Conservation (phyloP, 2,113 vertebrate genomes). For the Burhinus oedicnemus region DNA sequence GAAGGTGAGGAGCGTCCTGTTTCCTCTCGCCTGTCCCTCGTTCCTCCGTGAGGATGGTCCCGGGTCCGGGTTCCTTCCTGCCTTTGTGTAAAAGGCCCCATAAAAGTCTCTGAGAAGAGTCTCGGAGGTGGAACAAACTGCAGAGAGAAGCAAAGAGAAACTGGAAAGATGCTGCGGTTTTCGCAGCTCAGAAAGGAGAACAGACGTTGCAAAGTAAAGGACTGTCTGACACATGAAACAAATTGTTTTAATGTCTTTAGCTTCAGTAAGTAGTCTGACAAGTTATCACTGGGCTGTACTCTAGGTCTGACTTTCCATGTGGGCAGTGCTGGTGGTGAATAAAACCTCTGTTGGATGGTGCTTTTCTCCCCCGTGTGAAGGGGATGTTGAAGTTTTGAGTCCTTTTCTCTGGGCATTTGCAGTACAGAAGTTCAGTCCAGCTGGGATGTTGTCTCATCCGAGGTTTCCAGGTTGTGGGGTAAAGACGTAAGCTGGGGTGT, state of each 20-base stretch:
- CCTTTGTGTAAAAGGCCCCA: background rate
- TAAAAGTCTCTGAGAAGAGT: background rate
- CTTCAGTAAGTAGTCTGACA: background rate
- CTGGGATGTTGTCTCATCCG: background rate
- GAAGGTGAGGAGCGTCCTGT: slow-evolving; percentile 85
- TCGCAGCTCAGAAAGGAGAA: background rate
- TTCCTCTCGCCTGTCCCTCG: background rate
- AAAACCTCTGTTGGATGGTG: background rate
- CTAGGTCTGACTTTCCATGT: background rate
- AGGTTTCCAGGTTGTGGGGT: background rate
- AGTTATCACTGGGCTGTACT: background rate
- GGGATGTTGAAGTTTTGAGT: fast-evolving
- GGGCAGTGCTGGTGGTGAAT: background rate
- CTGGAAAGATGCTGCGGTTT: background rate
- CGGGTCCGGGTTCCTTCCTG: slow-evolving; percentile 1
- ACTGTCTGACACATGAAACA: background rate
- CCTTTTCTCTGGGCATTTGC: background rate
- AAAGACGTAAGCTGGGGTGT: background rate
- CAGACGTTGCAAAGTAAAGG: background rate
- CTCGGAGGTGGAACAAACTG: background rate
- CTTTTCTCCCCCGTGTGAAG: fast-evolving
- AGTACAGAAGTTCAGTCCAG: background rate
- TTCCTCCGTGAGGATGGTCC: background rate
- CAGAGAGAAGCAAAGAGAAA: background rate
- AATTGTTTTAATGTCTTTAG: background rate